Base-by-base conservation (phyloP, 2,888 invertebrate species). In the Cyclophora punctaria region DNA sequence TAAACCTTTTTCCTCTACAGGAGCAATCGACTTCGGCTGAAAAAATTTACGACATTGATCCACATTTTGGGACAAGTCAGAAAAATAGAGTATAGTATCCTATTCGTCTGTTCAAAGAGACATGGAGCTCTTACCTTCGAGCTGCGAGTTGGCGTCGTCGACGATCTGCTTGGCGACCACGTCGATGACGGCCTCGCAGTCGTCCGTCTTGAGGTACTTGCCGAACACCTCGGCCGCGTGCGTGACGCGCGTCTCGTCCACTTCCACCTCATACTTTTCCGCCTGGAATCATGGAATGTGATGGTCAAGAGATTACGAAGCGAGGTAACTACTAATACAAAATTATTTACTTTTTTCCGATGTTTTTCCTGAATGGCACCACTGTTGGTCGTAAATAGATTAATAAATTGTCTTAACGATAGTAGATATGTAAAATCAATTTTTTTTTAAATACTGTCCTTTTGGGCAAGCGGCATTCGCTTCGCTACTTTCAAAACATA, bases 191-290 rank as follows among this genome's bases (percentile, higher is more conserved):
- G 88, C 74, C 37, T 81, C 79, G n/a, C 69, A 81, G 75, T 87
- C 78, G 20, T 82, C 84, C 5, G 75, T 69, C 75, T 78, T 89
- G 67, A 92, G 80, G 75, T 90, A 92, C 58, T 87, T 79, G 51
- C 88, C 84, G 66, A 90, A 91, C 67, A 92, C 89, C 61, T 91
- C 90, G 52, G 83, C 80, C 52, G 97, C 97, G 78, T 95, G 91
- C 70, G 93, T 93, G 69, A 91, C 90, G 56, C 98, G 91, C 79
- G 94, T 93, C 88, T 97, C 97, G 86, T 97, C 97, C 78, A 95
- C 93, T 78, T 97, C 96, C 73, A 98, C 92, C 89, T 98, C 98
- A 90, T 97, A 98, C 73, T 94, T 93, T 76, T 93, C 94, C 90
- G 81, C 81, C 89, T 89, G 82, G 52, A 73, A 71, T 53, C 20